These are phyloP conservation scores for Ormyrus rosae DNA, from an alignment of 2,888 invertebrate genomes.

Conservation along the genomic window DNA sequence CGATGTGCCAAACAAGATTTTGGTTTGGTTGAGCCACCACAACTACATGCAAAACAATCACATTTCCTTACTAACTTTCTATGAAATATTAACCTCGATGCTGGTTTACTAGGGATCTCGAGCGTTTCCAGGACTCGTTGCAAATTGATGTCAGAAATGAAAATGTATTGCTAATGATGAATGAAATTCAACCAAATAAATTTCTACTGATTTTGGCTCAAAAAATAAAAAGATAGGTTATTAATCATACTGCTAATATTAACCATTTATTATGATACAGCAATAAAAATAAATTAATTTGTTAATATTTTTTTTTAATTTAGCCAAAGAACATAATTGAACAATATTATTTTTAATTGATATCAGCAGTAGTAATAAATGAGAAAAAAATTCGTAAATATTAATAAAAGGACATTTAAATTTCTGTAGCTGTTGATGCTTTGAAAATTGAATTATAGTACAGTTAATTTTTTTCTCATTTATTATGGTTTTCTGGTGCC, in stretches of 20 bases:
- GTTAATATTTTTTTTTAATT: slow-evolving; percentile 22
- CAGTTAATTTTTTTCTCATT: slow-evolving; percentile 1
- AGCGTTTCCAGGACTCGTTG: slow-evolving; percentile 54
- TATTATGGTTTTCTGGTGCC: slow-evolving; percentile 11
- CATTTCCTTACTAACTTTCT: slow-evolving; percentile 62
- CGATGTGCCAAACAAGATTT: slow-evolving; percentile 82
- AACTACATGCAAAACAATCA: slow-evolving; percentile 78
- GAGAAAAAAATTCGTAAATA: slow-evolving; percentile 22
- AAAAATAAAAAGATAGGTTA: slow-evolving; percentile 32
- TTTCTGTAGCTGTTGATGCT: too few species aligned
- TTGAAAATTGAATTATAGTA: too few species aligned
- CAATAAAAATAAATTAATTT: slow-evolving; percentile 13
- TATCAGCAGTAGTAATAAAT: slow-evolving; percentile 25
- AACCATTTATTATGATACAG: slow-evolving; percentile 1
- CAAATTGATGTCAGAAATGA: slow-evolving; percentile 51
- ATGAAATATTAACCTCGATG: slow-evolving; percentile 50
- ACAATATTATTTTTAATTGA: not conserved
- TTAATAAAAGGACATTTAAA: too few species aligned
- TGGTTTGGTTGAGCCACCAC: slow-evolving; percentile 80
- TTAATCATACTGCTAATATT: slow-evolving; percentile 1
- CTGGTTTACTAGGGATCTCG: slow-evolving; percentile 51
- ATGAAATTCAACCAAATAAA: slow-evolving; percentile 54
- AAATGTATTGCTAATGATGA: slow-evolving; percentile 53
- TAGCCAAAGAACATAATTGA: slow-evolving; percentile 5
- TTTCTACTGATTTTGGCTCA: slow-evolving; percentile 54